phyloP scores from a whole-genome alignment of 1,140 invertebrate species.

The Lysiphlebus fabarum region DNA sequence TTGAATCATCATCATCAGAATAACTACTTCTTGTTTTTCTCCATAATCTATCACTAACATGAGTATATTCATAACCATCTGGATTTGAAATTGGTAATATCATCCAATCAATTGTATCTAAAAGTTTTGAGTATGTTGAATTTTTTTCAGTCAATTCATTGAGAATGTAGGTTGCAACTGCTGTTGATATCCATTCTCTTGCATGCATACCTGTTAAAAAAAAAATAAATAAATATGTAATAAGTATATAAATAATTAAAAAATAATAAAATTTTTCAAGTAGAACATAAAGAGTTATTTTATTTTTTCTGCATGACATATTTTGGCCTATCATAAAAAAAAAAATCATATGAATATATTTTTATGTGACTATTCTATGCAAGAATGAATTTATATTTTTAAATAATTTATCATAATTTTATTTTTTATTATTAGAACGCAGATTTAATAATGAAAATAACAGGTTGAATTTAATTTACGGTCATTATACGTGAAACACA shows the following conservation, averaged over 20 bases:
- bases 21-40: slow-evolving; percentile 71
- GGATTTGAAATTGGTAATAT: slow-evolving; percentile 80
- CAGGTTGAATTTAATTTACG: too few species aligned
- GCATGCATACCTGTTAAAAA: slow-evolving; percentile 77
- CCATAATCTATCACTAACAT: slow-evolving; percentile 74
- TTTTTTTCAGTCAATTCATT: slow-evolving; percentile 75
- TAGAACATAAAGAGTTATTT: slow-evolving; percentile 32
- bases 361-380: too few species aligned
- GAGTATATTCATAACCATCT: slow-evolving; percentile 83
- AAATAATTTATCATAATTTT: too few species aligned
- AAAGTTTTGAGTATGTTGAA: slow-evolving; percentile 63
- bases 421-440: too few species aligned
- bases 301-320: too few species aligned
- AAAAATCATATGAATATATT: too few species aligned
- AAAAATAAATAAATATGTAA: slow-evolving; percentile 40
- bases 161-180: slow-evolving; percentile 78
- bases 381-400: too few species aligned
- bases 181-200: slow-evolving; percentile 88
- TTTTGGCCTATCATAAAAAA: too few species aligned
- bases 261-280: slow-evolving; percentile 61
- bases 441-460: too few species aligned
- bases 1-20: slow-evolving; percentile 45
- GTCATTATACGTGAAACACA: too few species aligned
- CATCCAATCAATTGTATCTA: slow-evolving; percentile 79
- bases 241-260: slow-evolving; percentile 50